Base-by-base conservation (phyloP, 2,113 vertebrate genomes). In the Indicator maculatus region DNA sequence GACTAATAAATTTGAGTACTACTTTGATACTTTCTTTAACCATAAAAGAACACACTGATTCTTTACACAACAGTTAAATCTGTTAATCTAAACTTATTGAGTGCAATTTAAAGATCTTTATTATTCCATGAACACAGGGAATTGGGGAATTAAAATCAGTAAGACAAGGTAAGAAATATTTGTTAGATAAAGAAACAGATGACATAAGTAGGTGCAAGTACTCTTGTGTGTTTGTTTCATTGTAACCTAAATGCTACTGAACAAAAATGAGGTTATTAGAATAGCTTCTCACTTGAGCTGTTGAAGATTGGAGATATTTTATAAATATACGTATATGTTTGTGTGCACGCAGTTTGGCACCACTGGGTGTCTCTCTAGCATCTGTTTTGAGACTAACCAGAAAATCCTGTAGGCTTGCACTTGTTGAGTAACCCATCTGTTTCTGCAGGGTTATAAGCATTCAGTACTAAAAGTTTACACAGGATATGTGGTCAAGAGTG, bases 321-420 rank as follows among this genome's bases (percentile, higher is more conserved):
- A 8, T 11, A 2, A 36, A 1, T 23, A 4, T 9, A 13, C 28
- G 8, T 36, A 5, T 58, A 2, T 56, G 9, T 39, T 13, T 38
- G 45, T 70, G 84, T 47, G 8, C 24, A 16, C 7, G 1, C 53
- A 23, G 73, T 39, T 64, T 31, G 44, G 27, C 33, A 47, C 95
- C 97, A 64, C 97, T 96, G 81, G 96, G 91, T 95, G 97, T 86
- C 97, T 87, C 94, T 92, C 76, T 81, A 89, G 66, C 75, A 65
- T 71, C 84, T 91, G 4, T 88, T 96, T 95, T 85, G 60, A 44
- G 69, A 6, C 33, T 18, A 89, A 55, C 27, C 33, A 6, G 24
- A 41, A 20, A 67, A 60, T 55, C n/a, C n/a, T 39, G n/a, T 31
- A 61, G 45, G 19, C 12, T 91, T 65, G 50, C 33, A 18, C 23